phyloP scores from a whole-genome alignment of 2,888 invertebrate genomes.

The Luffia ferchaultella region DNA sequence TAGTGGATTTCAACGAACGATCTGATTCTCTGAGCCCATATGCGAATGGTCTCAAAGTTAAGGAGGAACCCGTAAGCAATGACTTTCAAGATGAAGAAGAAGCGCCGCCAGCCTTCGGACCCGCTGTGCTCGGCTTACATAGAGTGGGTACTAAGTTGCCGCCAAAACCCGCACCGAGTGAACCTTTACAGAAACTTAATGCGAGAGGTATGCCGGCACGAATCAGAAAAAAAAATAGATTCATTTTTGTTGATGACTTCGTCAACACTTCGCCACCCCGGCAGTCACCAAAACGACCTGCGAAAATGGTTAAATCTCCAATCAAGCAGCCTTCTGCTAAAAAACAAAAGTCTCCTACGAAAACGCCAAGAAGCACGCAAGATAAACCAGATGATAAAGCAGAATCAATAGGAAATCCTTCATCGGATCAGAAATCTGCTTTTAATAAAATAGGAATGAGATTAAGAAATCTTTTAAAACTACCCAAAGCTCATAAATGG shows the following conservation, averaged over 20 bases:
- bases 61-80: constrained; percentile 69
- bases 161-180: constrained; percentile 74
- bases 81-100: constrained; percentile 74
- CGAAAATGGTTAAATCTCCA: constrained; percentile 63
- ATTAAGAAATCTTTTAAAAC: constrained; percentile 89
- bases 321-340: constrained; percentile 45
- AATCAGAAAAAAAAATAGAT: constrained; percentile 86
- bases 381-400: constrained; percentile 46
- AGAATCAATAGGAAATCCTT: constrained; percentile 42
- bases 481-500: constrained; percentile 99
- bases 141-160: constrained; percentile 81
- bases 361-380: constrained; percentile 44
- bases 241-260: constrained; percentile 90
- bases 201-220: constrained; percentile 90
- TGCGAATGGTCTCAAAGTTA: constrained; percentile 31
- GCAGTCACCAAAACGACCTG: constrained; percentile 73
- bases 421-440: constrained; percentile 85
- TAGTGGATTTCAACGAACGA: constrained; percentile 39
- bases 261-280: constrained; percentile 79
- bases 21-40: constrained; percentile 32
- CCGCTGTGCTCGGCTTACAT: constrained; percentile 82
- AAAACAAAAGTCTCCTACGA: constrained; percentile 59
- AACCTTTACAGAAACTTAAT: constrained; percentile 82
- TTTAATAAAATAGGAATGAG: constrained; percentile 86
- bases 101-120: constrained; percentile 76